A percentile compares a stretch with the other conserved stretches of the same genome.
These are phyloP conservation scores for Apotomis turbidana DNA, from an alignment of 2,888 invertebrate species.

Conservation along the genomic window DNA sequence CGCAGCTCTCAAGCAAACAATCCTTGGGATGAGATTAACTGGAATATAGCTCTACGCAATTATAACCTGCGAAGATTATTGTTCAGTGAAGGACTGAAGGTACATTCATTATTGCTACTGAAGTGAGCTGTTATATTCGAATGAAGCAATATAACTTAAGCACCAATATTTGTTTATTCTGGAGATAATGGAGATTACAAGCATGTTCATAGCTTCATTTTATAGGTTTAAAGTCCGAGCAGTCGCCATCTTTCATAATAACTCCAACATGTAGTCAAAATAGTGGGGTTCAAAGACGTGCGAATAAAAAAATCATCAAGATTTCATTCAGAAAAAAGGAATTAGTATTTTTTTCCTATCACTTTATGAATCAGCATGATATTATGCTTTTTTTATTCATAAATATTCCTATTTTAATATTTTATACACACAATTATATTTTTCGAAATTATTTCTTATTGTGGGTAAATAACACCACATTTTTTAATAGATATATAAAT, in stretches of 20 bases:
- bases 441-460: too few species aligned
- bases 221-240: background rate
- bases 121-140: background rate
- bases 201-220: background rate
- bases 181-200: background rate
- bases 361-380: too few species aligned
- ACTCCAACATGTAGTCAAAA: background rate
- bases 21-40: constrained; percentile 45
- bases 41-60: constrained; percentile 26
- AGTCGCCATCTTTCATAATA: background rate
- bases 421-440: too few species aligned
- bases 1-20: constrained; percentile 45
- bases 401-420: too few species aligned
- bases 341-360: too few species aligned
- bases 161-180: background rate
- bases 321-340: too few species aligned
- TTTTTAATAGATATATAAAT: background rate
- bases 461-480: background rate
- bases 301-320: too few species aligned
- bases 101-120: background rate
- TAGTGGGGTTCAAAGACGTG: background rate
- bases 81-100: background rate
- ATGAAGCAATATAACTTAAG: background rate
- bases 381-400: too few species aligned
- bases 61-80: constrained; percentile 22